phyloP scores from a whole-genome alignment of 2,797 vertebrate species.

The Pantherophis alleghaniensis region DNA sequence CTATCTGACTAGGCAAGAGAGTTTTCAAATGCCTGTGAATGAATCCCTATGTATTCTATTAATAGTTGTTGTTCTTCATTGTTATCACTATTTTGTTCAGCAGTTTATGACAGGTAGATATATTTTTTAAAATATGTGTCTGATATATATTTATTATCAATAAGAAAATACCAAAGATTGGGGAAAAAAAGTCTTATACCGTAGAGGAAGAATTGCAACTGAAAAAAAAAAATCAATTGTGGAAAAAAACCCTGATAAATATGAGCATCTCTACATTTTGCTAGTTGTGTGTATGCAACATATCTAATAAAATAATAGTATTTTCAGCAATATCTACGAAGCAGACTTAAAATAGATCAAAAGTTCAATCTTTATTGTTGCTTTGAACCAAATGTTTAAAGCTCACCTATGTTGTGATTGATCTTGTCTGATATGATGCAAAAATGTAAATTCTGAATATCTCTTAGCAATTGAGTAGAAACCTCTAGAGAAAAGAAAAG shows the following conservation, averaged over 20 bases:
- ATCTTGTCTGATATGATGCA: not conserved
- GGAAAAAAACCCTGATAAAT: not conserved
- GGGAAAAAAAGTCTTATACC: not conserved
- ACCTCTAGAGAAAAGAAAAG: not conserved
- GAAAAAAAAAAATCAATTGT: not conserved
- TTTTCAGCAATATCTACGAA: not conserved
- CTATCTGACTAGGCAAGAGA: not conserved
- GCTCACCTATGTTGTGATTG: not conserved
- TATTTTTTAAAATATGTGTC: not conserved
- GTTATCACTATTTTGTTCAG: not conserved
- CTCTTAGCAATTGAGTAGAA: not conserved
- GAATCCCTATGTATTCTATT: not conserved
- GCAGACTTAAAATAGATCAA: not conserved
- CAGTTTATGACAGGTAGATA: not conserved
- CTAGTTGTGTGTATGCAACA: not conserved
- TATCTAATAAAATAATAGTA: not conserved
- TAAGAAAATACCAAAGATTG: not conserved
- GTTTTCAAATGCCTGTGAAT: not conserved
- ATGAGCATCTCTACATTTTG: not conserved
- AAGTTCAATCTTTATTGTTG: not conserved
- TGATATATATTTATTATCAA: not conserved
- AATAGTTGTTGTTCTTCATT: not conserved
- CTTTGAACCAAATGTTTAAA: not conserved
- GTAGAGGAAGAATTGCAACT: not conserved
- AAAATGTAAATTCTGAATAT: conserved; percentile 21